These are phyloP conservation scores for Anhinga anhinga DNA, from an alignment of 2,113 vertebrate genomes.

Conservation along the genomic window DNA sequence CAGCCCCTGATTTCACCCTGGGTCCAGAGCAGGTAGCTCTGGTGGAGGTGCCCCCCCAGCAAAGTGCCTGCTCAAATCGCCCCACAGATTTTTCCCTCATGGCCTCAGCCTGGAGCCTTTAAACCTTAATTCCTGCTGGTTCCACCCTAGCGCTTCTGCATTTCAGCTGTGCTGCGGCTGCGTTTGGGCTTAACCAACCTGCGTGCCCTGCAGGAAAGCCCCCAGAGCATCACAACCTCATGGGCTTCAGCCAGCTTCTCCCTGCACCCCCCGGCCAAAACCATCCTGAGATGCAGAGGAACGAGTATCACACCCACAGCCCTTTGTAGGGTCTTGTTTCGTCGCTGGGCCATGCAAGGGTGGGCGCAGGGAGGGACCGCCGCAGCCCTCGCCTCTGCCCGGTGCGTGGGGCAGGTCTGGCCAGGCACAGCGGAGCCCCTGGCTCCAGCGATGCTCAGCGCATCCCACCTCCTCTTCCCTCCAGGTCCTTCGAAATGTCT, in stretches of 20 bases:
- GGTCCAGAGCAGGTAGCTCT: background rate
- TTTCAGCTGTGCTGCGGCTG: background rate
- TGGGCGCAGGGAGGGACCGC: background rate
- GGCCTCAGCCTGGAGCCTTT: background rate
- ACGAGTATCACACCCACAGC: accelerated
- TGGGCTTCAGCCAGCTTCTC: background rate
- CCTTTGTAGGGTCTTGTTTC: accelerated
- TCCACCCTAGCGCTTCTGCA: background rate
- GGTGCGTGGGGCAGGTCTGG: background rate
- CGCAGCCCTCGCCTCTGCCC: background rate
- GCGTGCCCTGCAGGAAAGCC: background rate
- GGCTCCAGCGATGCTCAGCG: background rate
- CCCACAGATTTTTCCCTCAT: background rate
- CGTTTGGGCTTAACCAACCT: background rate
- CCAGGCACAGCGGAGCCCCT: background rate
- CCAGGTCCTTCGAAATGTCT: background rate
- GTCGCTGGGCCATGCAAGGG: background rate
- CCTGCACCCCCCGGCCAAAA: background rate
- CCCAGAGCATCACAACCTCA: too few relatives aligned
- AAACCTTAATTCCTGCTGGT: background rate
- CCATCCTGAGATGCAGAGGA: background rate
- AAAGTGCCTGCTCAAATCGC: background rate
- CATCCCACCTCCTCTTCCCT: background rate
- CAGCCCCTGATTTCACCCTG: background rate
- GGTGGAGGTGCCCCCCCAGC: background rate